Evolutionary conservation across 1,140 invertebrate species (phyloP).

Genomic region (Trichonephila clavipes): DNA sequence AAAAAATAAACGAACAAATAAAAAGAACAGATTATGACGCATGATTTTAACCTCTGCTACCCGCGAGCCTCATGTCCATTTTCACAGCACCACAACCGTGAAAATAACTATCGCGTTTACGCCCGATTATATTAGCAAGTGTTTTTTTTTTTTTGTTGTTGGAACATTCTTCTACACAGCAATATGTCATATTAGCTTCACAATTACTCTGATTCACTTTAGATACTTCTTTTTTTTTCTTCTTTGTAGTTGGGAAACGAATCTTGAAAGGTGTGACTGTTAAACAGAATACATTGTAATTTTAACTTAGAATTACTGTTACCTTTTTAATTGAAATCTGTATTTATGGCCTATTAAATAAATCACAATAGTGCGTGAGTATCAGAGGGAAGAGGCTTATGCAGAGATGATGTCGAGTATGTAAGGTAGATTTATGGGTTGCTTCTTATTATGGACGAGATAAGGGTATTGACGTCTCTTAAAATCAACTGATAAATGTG

Average conservation of each 20-base stretch:
- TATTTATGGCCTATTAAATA: not conserved
- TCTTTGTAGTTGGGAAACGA: not conserved
- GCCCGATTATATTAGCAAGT: not conserved
- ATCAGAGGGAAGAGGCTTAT: not conserved
- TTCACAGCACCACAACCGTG: not conserved
- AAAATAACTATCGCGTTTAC: not conserved
- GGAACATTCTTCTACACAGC: not conserved
- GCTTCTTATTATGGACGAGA: too few relatives aligned
- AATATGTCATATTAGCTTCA: conserved; percentile 37
- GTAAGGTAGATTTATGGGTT: not conserved
- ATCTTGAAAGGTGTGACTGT: not conserved
- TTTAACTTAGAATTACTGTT: not conserved
- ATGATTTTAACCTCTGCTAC: not conserved
- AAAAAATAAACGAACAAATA: too few relatives aligned
- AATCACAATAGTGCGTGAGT: not conserved
- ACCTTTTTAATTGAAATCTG: not conserved
- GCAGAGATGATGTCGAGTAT: not conserved
- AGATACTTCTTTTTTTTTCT: not conserved
- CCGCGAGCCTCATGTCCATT: not conserved
- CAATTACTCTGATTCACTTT: not conserved
- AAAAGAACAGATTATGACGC: conserved; percentile 11
- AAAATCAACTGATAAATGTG: too few relatives aligned
- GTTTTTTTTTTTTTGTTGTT: not conserved
- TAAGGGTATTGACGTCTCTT: too few relatives aligned
- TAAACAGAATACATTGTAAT: not conserved